Evolutionary conservation across 2,113 vertebrate species (phyloP), one percentile per base, ranked within the genome.

Genomic region (Vulpes ferrilata): DNA sequence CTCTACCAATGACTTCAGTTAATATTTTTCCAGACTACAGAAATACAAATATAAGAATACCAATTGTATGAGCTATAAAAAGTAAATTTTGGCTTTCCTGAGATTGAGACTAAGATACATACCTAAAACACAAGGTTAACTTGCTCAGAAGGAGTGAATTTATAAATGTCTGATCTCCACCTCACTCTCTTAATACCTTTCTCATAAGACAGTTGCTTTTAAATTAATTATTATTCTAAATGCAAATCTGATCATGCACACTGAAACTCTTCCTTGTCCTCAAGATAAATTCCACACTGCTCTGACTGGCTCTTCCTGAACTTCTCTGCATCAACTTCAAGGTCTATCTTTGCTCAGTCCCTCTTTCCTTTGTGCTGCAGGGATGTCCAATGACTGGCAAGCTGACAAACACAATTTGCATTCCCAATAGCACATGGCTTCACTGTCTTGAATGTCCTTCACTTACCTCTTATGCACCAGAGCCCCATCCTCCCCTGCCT

Each of bases 211-310:
- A 57, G 15, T 11, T n/a, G 15, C 23, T 74, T 95, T 74, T 30
- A 30, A 92, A n/a, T 35, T 64, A 43, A 84, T 85, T 91, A 88
- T 60, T 95, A 79, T 85, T 83, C 69, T 76, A 90, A 93, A 51
- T 84, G 22, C 5, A 95, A 93, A 95, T 92, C 15, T 74, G 51
- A 87, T 83, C 30, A 43, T 57, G 23, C 0, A 51, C 64, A 15
- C 38, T 81, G 38, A 87, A 93, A 76, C 6, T 2, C 2, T 53
- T 71, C 25, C n/a, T 23, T 30, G 5, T 65, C n/a, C 51, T 92
- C 38, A 55, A 69, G 8, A 32, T 76, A 92, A 90, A 53, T 43
- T 11, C 6, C 11, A 38, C 55, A 38, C n/a, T 51, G 17, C 11
- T 93, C 2, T 88, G 55, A 82, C 48, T 19, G 27, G 22, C 11